A percentile compares a stretch with the other conserved stretches of the same genome.
Evolutionary conservation across 2,113 vertebrate genomes (phyloP).

Genomic region (Xiphophorus couchianus): DNA sequence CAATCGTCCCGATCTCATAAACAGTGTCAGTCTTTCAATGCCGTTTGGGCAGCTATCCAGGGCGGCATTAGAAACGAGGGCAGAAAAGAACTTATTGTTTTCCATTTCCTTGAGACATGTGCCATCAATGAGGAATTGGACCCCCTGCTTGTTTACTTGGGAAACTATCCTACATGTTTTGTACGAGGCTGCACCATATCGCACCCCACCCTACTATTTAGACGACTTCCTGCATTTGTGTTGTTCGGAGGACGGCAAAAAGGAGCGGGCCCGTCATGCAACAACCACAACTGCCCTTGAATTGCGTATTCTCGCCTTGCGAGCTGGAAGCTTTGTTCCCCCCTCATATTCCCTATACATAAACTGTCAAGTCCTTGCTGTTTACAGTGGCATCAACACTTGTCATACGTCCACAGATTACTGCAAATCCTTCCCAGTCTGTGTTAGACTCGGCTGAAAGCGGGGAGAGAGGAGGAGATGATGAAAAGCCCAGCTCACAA

Average conservation of each 20-base stretch:
- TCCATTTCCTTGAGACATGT: background rate
- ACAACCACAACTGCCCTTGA: background rate
- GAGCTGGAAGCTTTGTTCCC: background rate
- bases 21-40: no score
- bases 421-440: slow-evolving; percentile 49
- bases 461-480: slow-evolving; percentile 4
- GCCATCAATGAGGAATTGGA: background rate
- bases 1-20: no score
- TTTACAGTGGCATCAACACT: slow-evolving; percentile 44
- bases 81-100: background rate
- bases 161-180: background rate
- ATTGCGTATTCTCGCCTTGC: background rate
- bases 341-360: slow-evolving; percentile 17
- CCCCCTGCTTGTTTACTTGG: background rate
- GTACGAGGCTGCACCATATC: background rate
- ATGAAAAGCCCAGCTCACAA: slow-evolving; percentile 34
- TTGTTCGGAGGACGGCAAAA: background rate
- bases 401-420: slow-evolving; percentile 52
- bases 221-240: background rate
- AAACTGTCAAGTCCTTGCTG: slow-evolving; percentile 16
- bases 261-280: background rate
- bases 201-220: background rate
- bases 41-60: no score
- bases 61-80: no score
- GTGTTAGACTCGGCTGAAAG: slow-evolving; percentile 34